Conservation (phyloP, 64 coral and sea anemone species). For the Porites australiensis region DNA sequence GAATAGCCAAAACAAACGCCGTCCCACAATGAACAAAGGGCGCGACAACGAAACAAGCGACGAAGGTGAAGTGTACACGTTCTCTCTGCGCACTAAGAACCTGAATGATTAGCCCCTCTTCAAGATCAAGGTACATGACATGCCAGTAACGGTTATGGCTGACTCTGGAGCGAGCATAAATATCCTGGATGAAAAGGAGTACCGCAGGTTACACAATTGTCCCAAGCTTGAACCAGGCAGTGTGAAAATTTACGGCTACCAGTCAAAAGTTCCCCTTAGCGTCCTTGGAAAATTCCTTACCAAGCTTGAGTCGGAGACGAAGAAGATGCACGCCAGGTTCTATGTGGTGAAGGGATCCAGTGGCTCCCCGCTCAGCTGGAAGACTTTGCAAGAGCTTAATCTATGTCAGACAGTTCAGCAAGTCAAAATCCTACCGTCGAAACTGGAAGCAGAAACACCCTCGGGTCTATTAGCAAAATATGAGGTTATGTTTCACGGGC, state of each 20-base stretch:
- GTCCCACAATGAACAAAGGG: not conserved
- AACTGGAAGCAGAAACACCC: too few relatives aligned
- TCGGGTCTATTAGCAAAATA: too few relatives aligned
- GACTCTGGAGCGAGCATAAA: too few relatives aligned
- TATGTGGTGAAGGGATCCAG: constrained; percentile 60
- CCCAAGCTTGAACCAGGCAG: not conserved
- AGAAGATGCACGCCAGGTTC: constrained; percentile 17
- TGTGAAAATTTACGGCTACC: constrained; percentile 24
- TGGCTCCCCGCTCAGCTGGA: constrained; percentile 67
- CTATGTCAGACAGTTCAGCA: constrained; percentile 42
- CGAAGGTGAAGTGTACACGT: constrained; percentile 23
- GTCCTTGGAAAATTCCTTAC: constrained; percentile 20
- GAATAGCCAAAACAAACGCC: not conserved
- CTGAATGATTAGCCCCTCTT: not conserved
- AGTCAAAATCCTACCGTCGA: not conserved
- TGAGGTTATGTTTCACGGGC: too few relatives aligned
- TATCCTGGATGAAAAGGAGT: too few relatives aligned
- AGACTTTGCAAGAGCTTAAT: constrained; percentile 38
- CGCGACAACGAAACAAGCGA: not conserved
- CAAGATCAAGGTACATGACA: too few relatives aligned
- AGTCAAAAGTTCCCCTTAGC: not conserved
- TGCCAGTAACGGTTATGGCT: too few relatives aligned
- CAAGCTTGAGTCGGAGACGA: not conserved
- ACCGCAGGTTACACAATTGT: too few relatives aligned
- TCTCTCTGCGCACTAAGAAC: constrained; percentile 10